These are phyloP conservation scores for Blastobasis adustella DNA, from an alignment of 2,888 invertebrate genomes.

Conservation along the genomic window DNA sequence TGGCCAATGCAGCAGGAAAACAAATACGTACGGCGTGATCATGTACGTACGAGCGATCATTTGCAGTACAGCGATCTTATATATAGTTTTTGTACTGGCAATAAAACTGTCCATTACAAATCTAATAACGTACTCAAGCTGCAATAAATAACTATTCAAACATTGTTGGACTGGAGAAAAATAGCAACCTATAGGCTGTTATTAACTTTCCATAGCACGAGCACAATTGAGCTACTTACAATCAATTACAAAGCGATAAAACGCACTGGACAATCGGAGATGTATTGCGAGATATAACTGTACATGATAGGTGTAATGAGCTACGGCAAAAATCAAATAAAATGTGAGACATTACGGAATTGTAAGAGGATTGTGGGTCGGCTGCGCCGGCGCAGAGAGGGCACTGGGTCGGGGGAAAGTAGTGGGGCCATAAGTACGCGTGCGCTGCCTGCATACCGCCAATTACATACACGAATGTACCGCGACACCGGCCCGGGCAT, in stretches of 20 bases:
- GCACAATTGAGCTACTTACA: neutral
- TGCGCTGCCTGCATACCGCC: conserved; percentile 48
- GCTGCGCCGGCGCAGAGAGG: conserved; percentile 48
- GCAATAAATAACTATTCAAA: too few species aligned
- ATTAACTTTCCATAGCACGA: too few species aligned
- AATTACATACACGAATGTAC: conserved; percentile 35
- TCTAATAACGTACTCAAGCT: too few species aligned
- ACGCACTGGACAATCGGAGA: conserved; percentile 32
- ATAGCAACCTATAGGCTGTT: too few species aligned
- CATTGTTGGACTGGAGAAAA: too few species aligned
- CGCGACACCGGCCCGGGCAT: neutral
- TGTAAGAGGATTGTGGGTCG: conserved; percentile 60
- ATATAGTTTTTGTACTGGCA: too few species aligned
- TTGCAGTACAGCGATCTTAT: too few species aligned
- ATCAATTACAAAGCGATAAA: conserved; percentile 21
- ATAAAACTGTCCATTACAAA: too few species aligned
- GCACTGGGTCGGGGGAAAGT: conserved; percentile 74
- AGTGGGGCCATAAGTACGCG: conserved; percentile 48
- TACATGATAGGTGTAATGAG: conserved; percentile 50
- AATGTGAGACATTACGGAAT: conserved; percentile 63
- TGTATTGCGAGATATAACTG: conserved; percentile 49
- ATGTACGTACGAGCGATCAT: too few species aligned
- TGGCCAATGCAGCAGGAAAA: too few species aligned
- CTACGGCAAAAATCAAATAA: conserved; percentile 55
- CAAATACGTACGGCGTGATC: too few species aligned